Percentiles rank a stretch among this genome's conserved stretches.
phyloP scores from a whole-genome alignment of 2,888 invertebrate genomes.

The Antheraea yamamai region DNA sequence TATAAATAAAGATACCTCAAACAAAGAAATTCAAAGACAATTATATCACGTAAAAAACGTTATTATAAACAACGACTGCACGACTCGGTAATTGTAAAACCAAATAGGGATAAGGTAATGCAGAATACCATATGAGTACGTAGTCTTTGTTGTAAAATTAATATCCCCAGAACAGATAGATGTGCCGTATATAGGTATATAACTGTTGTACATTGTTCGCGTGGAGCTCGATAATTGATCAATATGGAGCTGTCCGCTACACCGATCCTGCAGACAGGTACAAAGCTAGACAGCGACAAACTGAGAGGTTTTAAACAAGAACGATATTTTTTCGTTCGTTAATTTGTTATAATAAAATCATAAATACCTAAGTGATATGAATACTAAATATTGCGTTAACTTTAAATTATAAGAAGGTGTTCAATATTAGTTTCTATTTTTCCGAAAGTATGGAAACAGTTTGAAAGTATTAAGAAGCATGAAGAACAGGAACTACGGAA shows the following conservation, averaged over 20 bases:
- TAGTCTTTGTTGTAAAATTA: conserved; percentile 25
- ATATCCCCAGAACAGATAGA: conserved; percentile 24
- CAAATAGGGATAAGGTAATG: conserved; percentile 20
- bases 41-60: background rate
- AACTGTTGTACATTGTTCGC: conserved; percentile 5
- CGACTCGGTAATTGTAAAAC: conserved; percentile 12
- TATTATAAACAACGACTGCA: background rate
- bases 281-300: background rate
- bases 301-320: background rate
- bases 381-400: too few species aligned
- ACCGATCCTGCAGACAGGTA: background rate
- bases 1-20: background rate
- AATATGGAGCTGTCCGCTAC: conserved; percentile 29
- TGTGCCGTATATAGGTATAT: conserved; percentile 20
- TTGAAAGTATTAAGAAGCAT: too few species aligned
- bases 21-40: background rate
- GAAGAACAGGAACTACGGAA: too few species aligned
- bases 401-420: too few species aligned
- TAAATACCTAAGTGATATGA: too few species aligned
- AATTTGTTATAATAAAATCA: too few species aligned
- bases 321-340: background rate
- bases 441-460: too few species aligned
- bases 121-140: conserved; percentile 15
- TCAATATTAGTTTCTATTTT: too few species aligned
- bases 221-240: conserved; percentile 32